Conservation (phyloP, 2,797 vertebrate species). For the Rhincodon typus region DNA sequence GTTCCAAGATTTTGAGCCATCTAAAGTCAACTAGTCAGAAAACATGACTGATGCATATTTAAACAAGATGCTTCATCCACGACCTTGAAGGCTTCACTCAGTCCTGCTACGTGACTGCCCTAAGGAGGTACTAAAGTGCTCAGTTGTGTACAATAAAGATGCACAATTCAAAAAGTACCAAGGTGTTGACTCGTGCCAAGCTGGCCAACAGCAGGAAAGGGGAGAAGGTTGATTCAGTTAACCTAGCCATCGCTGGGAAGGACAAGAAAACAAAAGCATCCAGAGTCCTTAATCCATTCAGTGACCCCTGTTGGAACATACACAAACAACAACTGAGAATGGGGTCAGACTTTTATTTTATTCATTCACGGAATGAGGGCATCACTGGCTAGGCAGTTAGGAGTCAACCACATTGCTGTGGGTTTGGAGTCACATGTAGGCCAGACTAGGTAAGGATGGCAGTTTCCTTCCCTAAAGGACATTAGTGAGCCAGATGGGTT, state of each 20-base stretch:
- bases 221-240: neutral
- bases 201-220: neutral
- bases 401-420: too few relatives aligned
- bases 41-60: neutral
- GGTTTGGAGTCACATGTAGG: too few relatives aligned
- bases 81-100: neutral
- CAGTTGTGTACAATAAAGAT: neutral
- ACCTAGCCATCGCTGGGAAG: neutral
- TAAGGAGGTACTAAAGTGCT: neutral
- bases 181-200: neutral
- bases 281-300: neutral
- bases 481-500: too few relatives aligned
- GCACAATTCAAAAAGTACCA: neutral
- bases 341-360: neutral
- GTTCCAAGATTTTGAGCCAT: neutral
- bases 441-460: too few relatives aligned
- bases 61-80: neutral
- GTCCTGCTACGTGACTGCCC: neutral
- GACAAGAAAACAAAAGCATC: neutral
- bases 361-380: too few relatives aligned
- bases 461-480: too few relatives aligned
- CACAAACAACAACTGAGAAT: neutral
- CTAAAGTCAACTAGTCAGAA: neutral
- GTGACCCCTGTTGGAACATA: neutral
- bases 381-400: too few relatives aligned